Conservation (phyloP, 2,797 vertebrate genomes). For the Xenentodon cancila region DNA sequence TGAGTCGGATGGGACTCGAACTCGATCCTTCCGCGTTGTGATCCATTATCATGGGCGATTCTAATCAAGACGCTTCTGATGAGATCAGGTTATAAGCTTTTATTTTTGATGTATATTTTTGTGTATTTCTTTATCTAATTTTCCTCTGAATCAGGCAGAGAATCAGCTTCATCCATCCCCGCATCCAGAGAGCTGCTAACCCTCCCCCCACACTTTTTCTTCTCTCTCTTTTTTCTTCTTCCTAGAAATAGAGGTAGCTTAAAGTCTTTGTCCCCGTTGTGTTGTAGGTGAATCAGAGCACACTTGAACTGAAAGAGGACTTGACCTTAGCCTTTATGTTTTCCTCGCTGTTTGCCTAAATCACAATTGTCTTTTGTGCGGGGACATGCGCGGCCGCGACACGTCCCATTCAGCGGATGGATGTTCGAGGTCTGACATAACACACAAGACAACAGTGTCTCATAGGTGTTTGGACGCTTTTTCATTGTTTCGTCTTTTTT, state of each 20-base stretch:
- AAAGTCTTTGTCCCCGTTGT: constrained; percentile 91
- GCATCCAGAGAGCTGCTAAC: constrained; percentile 33
- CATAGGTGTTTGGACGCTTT: constrained; percentile 88
- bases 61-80: too few species aligned
- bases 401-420: constrained; percentile 93
- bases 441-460: constrained; percentile 83
- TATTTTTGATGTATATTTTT: constrained; percentile 17
- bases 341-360: constrained; percentile 98
- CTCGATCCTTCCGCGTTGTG: too few species aligned
- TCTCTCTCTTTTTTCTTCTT: not conserved
- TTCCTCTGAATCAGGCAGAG: constrained; percentile 49
- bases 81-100: not conserved
- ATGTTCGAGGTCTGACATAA: constrained; percentile 90
- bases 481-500: too few species aligned
- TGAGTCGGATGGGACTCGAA: too few species aligned
- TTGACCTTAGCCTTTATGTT: constrained; percentile 99
- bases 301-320: constrained; percentile 95
- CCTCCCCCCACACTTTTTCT: constrained; percentile 50
- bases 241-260: constrained; percentile 62
- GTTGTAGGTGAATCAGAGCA: constrained; percentile 95
- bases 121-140: constrained; percentile 45
- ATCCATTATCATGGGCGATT: too few species aligned
- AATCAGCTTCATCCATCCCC: constrained; percentile 37
- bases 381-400: constrained; percentile 93
- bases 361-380: constrained; percentile 97